Percentiles rank a stretch among this genome's conserved stretches.
These are phyloP conservation scores for Anser cygnoides DNA, from an alignment of 2,113 vertebrate species.

Conservation along the genomic window DNA sequence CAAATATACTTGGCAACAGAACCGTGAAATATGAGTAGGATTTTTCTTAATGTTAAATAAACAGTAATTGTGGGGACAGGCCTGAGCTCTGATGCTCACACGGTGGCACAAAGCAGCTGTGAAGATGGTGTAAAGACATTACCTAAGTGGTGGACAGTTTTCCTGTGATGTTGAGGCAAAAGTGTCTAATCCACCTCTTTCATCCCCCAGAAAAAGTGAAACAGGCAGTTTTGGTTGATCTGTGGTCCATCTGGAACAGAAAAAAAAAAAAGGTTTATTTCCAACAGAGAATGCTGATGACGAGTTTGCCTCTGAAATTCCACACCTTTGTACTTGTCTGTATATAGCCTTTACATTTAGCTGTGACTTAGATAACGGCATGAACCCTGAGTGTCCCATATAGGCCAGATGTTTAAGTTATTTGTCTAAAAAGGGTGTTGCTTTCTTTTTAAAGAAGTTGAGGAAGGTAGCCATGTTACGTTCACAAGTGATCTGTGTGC, in stretches of 20 bases:
- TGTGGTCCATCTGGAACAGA: not conserved
- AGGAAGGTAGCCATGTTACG: not conserved
- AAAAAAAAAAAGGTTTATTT: not conserved
- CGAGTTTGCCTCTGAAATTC: not conserved
- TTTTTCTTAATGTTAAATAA: not conserved
- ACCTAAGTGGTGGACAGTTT: accelerated
- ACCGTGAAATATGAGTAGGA: not conserved
- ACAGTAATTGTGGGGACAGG: not conserved
- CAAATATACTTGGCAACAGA: not conserved
- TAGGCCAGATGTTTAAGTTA: not conserved
- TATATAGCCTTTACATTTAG: not conserved
- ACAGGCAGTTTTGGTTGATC: not conserved
- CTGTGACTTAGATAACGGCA: not conserved
- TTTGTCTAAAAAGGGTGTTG: not conserved
- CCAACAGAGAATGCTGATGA: not conserved
- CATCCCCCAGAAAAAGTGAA: not conserved
- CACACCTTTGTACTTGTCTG: not conserved
- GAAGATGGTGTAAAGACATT: not conserved
- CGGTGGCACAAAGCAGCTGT: not conserved
- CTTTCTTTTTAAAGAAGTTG: not conserved
- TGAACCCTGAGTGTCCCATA: not conserved
- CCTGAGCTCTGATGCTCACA: not conserved
- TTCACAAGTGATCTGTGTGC: not conserved
- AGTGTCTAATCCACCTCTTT: not conserved
- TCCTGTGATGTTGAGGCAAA: not conserved